Conservation (phyloP, 1,140 invertebrate genomes). For the Thaumatotibia leucotreta region DNA sequence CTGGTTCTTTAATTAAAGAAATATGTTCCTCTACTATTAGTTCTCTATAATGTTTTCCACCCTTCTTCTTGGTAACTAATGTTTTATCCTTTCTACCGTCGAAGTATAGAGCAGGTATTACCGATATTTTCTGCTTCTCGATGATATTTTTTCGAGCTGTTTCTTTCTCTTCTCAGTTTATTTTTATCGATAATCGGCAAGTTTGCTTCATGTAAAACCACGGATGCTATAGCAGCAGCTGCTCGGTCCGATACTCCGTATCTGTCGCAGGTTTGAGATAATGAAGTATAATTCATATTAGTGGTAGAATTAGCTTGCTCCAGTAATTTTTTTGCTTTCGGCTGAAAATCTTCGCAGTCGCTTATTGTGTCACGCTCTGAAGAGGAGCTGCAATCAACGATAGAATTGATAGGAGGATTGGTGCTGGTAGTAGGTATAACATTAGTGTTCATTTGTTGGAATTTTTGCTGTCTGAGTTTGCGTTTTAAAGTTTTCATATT, state of each 20-base stretch:
- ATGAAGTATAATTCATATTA: conserved; percentile 16
- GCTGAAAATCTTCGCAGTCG: not conserved
- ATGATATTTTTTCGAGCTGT: conserved; percentile 20
- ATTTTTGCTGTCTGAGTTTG: not conserved
- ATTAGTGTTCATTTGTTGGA: not conserved
- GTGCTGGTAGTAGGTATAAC: too few species aligned
- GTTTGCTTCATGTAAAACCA: conserved; percentile 29
- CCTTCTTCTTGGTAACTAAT: conserved; percentile 29
- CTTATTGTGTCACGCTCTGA: conserved; percentile 2
- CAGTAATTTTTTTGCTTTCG: conserved; percentile 11
- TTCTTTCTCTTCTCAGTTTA: conserved; percentile 35
- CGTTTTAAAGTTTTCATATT: not conserved
- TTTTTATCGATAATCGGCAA: conserved; percentile 33
- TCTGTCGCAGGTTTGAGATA: conserved; percentile 33
- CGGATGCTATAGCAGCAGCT: conserved; percentile 36
- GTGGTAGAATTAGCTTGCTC: not conserved
- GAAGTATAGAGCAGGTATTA: conserved; percentile 28
- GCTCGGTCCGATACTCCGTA: conserved; percentile 42
- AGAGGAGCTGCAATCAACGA: too few species aligned
- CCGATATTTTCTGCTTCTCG: not conserved
- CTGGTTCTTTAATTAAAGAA: conserved; percentile 10
- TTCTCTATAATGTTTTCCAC: conserved; percentile 24
- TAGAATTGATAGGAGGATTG: too few species aligned
- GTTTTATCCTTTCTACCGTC: conserved; percentile 45
- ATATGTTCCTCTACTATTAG: not conserved